Evolutionary conservation across 2,888 invertebrate genomes (phyloP), one percentile per base, ranked within the genome.

Genomic region (Oithona nana): DNA sequence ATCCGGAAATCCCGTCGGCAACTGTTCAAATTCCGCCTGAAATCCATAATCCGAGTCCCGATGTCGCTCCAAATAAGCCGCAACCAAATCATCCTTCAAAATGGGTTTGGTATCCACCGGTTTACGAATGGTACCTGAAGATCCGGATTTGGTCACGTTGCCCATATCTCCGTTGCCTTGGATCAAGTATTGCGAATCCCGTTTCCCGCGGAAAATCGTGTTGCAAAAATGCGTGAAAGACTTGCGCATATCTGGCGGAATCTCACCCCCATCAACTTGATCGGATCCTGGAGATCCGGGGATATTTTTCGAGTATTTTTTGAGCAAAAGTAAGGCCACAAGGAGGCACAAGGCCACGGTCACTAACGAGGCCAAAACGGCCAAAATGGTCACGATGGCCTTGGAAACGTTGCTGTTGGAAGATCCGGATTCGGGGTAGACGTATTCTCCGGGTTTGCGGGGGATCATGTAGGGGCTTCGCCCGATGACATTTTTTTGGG

Each of bases 1-100:
- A 72, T 90, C 90, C 52, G 83, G 81, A 73, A 86, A 89, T 66
- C 86, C 80, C 69, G 88, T 89, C 0, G 90, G 90, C 8, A 90
- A 75, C 1, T 64, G 60, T 78, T 90, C 90, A 70, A 89, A 90
- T 73, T 90, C 90, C 66, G 87, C 84, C 71, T 89, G 83, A 75
- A 90, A 92, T 1, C 88, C 87, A 69, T 88, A 86, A 72, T 90
- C 90, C 0, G 87, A 87, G 73, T 90, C 88, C 31, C 83, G 80
- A 69, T 88, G 88, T 1, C 88, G 79, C 68, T 87, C 86, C 1
- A 84, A 78, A 70, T 85, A 90, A 0, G 88, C 83, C 56, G 81
- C 79, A 1, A 85, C 79, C 2, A 92, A 76, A 57, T 87, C 84
- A 1, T 79, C 77, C 68, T 81, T 82, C 1, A 82, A 76, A 68